phyloP scores from a whole-genome alignment of 1,140 invertebrate genomes.

The Caenorhabditis latens region DNA sequence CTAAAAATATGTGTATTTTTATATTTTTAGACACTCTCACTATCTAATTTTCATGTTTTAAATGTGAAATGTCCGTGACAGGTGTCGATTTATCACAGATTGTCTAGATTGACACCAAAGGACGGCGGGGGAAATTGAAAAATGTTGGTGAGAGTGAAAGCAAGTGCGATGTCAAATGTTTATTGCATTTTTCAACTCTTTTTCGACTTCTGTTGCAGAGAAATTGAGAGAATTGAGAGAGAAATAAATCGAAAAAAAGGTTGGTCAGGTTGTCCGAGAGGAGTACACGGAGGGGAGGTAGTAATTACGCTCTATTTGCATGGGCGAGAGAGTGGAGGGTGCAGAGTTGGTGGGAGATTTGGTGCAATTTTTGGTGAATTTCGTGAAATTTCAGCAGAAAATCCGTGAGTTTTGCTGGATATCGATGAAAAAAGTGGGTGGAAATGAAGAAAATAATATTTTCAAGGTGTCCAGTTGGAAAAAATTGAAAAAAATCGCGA shows the following conservation, averaged over 20 bases:
- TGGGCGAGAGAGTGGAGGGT: background rate
- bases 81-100: constrained; percentile 15
- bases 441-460: no score
- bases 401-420: no score
- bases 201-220: background rate
- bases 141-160: background rate
- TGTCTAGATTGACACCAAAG: background rate
- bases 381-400: no score
- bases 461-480: no score
- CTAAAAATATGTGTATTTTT: no score
- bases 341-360: background rate
- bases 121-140: constrained; percentile 5
- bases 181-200: background rate
- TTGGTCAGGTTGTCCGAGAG: constrained; percentile 3
- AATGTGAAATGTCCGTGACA: background rate
- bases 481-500: no score
- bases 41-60: background rate
- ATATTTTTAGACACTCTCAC: background rate
- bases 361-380: background rate
- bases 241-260: constrained; percentile 23
- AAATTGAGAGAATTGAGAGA: background rate
- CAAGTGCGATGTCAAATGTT: constrained; percentile 47
- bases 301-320: background rate
- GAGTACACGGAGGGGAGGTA: background rate
- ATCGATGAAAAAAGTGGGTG: no score